These are phyloP conservation scores for Drosophila siamana DNA, from an alignment of 2,888 invertebrate species.

Conservation along the genomic window DNA sequence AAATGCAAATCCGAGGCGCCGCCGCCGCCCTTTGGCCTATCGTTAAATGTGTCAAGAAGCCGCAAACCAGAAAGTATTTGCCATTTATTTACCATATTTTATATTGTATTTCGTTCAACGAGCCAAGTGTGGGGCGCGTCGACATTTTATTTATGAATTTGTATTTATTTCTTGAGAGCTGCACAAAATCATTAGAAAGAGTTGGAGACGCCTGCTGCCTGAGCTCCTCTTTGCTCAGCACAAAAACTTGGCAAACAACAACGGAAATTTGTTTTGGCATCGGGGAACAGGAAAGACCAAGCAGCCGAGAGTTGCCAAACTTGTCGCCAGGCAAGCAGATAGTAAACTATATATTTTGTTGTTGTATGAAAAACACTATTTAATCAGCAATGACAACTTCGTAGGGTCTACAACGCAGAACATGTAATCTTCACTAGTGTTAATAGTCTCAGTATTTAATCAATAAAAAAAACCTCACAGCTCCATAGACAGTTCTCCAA, in stretches of 20 bases:
- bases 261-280: constrained; percentile 73
- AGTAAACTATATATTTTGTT: constrained; percentile 17
- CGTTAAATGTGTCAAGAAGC: constrained; percentile 64
- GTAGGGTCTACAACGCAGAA: too few species aligned
- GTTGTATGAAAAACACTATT: not conserved
- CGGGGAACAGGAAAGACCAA: constrained; percentile 52
- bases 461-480: not conserved
- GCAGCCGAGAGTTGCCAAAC: constrained; percentile 41
- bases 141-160: constrained; percentile 70
- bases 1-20: constrained; percentile 74
- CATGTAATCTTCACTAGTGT: too few species aligned
- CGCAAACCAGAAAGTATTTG: constrained; percentile 65
- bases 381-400: not conserved
- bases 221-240: constrained; percentile 26
- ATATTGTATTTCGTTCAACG: constrained; percentile 50
- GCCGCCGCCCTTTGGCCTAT: not conserved
- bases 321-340: constrained; percentile 23
- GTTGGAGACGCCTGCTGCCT: constrained; percentile 57
- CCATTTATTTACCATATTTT: constrained; percentile 70
- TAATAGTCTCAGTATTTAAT: not conserved
- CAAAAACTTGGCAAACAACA: constrained; percentile 64
- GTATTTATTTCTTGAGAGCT: constrained; percentile 56
- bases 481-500: not conserved
- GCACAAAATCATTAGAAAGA: constrained; percentile 71
- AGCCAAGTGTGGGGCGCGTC: constrained; percentile 59